Conservation (phyloP, 2,888 invertebrate genomes). For the Nomada ruficornis region DNA sequence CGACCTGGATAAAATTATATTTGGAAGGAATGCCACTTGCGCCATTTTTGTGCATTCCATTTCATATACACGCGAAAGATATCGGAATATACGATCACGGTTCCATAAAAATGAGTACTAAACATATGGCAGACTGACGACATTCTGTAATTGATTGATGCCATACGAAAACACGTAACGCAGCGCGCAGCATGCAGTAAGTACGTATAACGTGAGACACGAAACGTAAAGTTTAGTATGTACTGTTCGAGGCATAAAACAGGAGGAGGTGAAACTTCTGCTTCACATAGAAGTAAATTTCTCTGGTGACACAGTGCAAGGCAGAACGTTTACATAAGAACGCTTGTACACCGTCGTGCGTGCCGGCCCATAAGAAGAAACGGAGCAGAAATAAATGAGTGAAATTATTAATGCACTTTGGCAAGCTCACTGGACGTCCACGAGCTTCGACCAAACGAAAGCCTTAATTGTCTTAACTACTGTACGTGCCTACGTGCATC, state of each 20-base stretch:
- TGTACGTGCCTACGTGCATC: constrained; percentile 1
- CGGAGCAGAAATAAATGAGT: constrained; percentile 12
- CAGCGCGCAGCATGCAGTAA: no score
- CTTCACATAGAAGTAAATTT: constrained; percentile 23
- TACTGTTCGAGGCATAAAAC: background rate
- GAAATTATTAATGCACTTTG: constrained; percentile 24
- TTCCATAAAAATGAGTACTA: no score
- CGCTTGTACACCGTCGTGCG: constrained; percentile 9
- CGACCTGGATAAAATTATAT: no score
- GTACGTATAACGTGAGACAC: background rate
- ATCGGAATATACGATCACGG: no score
- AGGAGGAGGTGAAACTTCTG: constrained; percentile 21
- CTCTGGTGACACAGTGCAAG: background rate
- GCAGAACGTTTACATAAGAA: constrained; percentile 34
- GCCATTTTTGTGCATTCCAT: no score
- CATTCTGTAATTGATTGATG: no score
- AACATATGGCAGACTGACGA: no score
- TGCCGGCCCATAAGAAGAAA: background rate
- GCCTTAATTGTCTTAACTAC: constrained; percentile 16
- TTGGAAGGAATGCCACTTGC: no score
- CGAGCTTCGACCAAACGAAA: background rate
- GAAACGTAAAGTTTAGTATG: background rate
- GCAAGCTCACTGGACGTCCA: background rate
- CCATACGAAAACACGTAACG: background rate
- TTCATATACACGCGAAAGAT: no score